Percentiles rank a stretch among this genome's conserved stretches.
These are phyloP conservation scores for Arnoldichthys spilopterus DNA, from an alignment of 2,797 vertebrate genomes.

Conservation along the genomic window DNA sequence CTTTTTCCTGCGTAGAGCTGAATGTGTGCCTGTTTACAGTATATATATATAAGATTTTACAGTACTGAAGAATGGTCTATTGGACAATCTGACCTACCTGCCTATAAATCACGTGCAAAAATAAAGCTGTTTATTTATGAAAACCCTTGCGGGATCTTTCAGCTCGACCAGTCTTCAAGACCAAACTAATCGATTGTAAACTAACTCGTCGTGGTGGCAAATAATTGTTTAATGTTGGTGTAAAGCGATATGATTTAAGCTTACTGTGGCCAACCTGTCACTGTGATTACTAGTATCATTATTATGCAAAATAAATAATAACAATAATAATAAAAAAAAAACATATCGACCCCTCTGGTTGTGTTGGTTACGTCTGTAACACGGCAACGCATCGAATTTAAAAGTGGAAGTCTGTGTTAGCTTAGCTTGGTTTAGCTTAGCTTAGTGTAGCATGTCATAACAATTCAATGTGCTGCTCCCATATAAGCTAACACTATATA, in stretches of 20 bases:
- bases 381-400: slow-evolving; percentile 51
- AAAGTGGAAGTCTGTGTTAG: slow-evolving; percentile 50
- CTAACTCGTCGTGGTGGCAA: no score
- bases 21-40: no score
- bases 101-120: background rate
- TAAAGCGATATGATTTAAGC: background rate
- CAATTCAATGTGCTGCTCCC: background rate
- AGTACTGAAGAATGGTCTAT: no score
- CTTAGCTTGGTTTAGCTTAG: background rate
- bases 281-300: background rate
- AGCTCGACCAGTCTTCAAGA: background rate
- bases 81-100: background rate
- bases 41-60: no score
- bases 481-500: background rate
- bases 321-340: no score
- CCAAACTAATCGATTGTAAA: slow-evolving; percentile 9
- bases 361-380: slow-evolving; percentile 44
- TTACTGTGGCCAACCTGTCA: background rate
- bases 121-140: slow-evolving; percentile 22
- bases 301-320: no score
- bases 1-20: no score
- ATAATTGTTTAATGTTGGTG: no score
- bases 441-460: background rate
- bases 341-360: background rate
- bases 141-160: background rate